Conservation (phyloP, 2,888 invertebrate genomes). For the Apomyelois bistriatella region DNA sequence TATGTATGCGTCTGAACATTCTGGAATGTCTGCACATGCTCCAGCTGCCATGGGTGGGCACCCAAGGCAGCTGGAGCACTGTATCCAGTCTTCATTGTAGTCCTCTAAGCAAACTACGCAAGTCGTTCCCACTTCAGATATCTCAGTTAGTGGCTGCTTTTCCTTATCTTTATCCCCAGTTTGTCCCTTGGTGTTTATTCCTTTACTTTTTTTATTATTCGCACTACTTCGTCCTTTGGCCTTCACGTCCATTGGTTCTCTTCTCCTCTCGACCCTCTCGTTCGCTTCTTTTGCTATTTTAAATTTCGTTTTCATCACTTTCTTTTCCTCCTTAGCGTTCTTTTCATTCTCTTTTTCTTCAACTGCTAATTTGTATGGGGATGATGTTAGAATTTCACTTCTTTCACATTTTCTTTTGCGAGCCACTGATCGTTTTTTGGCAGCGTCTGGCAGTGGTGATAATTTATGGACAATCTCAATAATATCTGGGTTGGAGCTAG, state of each 20-base stretch:
- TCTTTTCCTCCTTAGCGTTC: background rate
- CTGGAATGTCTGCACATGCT: background rate
- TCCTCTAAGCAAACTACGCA: background rate
- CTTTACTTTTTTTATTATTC: no score
- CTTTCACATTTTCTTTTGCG: background rate
- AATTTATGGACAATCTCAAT: background rate
- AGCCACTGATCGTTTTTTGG: background rate
- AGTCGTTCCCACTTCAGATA: background rate
- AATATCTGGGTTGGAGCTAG: background rate
- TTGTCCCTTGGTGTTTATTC: no score
- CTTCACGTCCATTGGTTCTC: no score
- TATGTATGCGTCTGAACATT: background rate
- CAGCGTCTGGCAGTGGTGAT: background rate
- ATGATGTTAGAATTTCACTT: background rate
- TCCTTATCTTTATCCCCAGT: no score
- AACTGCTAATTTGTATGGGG: background rate
- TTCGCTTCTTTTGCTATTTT: background rate
- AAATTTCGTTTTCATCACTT: background rate
- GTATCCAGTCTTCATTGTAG: background rate
- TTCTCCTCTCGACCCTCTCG: no score
- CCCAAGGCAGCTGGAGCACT: background rate
- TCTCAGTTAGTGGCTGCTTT: no score
- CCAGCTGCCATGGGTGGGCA: background rate
- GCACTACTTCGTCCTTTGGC: no score
- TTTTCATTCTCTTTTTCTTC: background rate